Base-by-base conservation (phyloP, 2,888 invertebrate species). In the Marasmarcha lunaedactyla region DNA sequence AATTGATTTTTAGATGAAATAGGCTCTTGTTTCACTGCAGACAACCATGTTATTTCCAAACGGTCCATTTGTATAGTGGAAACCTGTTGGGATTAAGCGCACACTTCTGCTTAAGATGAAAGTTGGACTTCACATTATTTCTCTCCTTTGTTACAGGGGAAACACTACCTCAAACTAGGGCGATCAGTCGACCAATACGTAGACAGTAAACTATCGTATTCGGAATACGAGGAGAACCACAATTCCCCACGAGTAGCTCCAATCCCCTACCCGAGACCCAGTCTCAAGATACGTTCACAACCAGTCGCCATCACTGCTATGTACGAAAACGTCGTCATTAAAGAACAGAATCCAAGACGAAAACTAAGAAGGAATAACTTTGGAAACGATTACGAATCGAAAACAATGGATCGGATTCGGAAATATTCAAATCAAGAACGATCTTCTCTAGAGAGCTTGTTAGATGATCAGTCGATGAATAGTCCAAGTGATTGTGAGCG, bases 131-230 rank as follows among this genome's bases (percentile, higher is more conserved):
- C n/a, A n/a, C n/a, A n/a, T n/a, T n/a, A n/a, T n/a, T n/a, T n/a
- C n/a, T n/a, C n/a, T 14, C 52, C 39, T 48, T 78, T 76, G 76
- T 79, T 77, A 13, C 76, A 83, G 83, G 70, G 87, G 58, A 85
- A 84, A 65, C 73, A 78, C 50, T 85, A 85, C 74, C 76, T 91
- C 57, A 85, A 88, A 51, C 90, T 90, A 71, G 90, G 90, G 33
- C 86, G 90, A 39, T 91, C 90, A 48, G 88, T 90, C 49, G 91
- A 92, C 68, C 91, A 91, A 55, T 92, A 91, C 85, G 90, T 91
- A 13, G 91, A 91, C 64, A 87, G 90, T 85, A 83, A 81, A 51
- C 68, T 78, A 2, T 74, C 81, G 13, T 79, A 79, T 45, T 68
- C 74, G 0, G 90, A 89, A 51, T 86, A 87, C 63, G 83, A 81